A percentile compares a stretch with the other conserved stretches of the same genome.
phyloP scores from a whole-genome alignment of 2,888 invertebrate species.

The Protodeltote pygarga region DNA sequence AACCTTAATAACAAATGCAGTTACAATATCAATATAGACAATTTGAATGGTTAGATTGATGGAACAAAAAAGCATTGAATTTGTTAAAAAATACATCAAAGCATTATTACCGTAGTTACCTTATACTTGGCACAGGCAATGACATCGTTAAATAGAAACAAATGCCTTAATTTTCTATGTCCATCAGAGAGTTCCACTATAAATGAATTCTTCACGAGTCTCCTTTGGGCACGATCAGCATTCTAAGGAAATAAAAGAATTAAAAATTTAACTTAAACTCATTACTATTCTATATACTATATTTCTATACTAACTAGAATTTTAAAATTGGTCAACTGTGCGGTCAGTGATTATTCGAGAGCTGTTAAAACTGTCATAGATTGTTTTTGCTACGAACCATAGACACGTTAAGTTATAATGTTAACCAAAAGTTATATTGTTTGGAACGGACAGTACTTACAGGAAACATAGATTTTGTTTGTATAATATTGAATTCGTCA shows the following conservation, averaged over 20 bases:
- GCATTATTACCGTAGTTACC: constrained; percentile 68
- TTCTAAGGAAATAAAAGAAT: constrained; percentile 80
- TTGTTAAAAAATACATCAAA: constrained; percentile 9
- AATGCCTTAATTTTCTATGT: constrained; percentile 95
- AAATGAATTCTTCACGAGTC: constrained; percentile 97
- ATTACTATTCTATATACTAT: no score
- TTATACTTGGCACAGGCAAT: constrained; percentile 98
- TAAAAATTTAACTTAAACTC: background rate
- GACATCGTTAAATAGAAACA: constrained; percentile 97
- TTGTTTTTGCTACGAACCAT: no score
- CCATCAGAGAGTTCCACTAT: constrained; percentile 96
- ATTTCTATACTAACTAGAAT: no score
- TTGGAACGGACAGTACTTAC: no score
- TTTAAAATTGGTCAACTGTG: no score
- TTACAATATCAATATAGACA: no score
- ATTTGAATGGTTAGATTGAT: background rate
- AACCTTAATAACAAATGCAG: no score
- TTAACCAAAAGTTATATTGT: no score
- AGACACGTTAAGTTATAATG: no score
- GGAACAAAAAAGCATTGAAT: no score
- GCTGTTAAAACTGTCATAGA: no score
- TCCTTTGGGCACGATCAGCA: constrained; percentile 92
- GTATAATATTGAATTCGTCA: constrained; percentile 96
- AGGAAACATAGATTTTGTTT: constrained; percentile 93
- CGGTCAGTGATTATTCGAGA: no score